Evolutionary conservation across 2,113 vertebrate species (phyloP).

Genomic region (Lepus americanus): DNA sequence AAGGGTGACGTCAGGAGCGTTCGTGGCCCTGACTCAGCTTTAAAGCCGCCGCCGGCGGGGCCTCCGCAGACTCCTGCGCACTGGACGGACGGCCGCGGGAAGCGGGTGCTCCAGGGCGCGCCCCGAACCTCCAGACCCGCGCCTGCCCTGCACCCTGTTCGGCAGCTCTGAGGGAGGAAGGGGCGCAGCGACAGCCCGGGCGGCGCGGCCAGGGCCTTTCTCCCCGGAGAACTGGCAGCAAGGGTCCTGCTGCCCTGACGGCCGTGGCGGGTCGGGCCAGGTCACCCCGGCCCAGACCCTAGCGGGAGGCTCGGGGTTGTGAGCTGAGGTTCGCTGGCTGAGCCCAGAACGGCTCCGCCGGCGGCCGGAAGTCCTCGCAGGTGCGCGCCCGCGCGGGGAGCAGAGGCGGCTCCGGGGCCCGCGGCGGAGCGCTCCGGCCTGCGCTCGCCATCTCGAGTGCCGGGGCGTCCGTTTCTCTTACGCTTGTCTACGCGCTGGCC

Average conservation of each 20-base stretch:
- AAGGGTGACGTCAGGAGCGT: constrained; percentile 90
- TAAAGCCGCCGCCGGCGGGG: constrained; percentile 85
- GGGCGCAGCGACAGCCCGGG: fast-evolving
- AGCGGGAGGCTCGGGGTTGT: neutral
- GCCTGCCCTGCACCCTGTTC: neutral
- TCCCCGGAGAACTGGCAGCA: neutral
- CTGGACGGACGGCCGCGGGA: too few relatives aligned
- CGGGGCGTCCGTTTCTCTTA: neutral
- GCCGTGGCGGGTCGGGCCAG: neutral
- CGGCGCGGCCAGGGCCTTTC: neutral
- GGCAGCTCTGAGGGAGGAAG: neutral
- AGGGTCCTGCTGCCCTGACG: neutral
- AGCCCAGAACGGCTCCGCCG: neutral
- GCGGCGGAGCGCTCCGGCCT: neutral
- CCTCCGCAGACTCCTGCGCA: too few relatives aligned
- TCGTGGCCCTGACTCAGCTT: constrained; percentile 88
- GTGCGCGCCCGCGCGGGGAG: neutral
- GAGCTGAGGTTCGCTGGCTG: neutral
- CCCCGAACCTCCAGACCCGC: neutral
- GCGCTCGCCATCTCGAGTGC: neutral
- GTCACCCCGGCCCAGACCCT: neutral
- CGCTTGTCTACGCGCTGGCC: too few relatives aligned
- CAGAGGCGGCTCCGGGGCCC: too few relatives aligned
- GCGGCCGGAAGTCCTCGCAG: neutral
- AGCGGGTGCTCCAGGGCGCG: too few relatives aligned